Evolutionary conservation across 2,888 invertebrate genomes (phyloP).

Genomic region (Clunio marinus): DNA sequence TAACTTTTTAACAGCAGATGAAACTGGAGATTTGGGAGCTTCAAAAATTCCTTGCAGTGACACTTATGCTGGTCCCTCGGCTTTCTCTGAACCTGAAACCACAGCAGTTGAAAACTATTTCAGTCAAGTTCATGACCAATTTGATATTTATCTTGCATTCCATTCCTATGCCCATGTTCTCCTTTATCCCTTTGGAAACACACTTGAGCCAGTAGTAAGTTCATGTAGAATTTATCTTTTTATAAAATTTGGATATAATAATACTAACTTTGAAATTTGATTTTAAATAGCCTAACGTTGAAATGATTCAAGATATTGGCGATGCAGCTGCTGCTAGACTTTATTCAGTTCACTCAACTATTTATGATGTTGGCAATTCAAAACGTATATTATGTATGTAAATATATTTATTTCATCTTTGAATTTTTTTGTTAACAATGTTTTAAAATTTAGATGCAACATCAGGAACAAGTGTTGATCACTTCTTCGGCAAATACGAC

Average conservation of each 20-base stretch:
- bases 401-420: no score
- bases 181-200: constrained; percentile 54
- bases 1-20: constrained; percentile 44
- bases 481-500: constrained; percentile 53
- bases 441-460: constrained; percentile 52
- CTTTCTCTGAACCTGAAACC: constrained; percentile 58
- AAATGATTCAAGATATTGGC: constrained; percentile 51
- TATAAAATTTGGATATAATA: no score
- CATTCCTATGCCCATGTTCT: constrained; percentile 58
- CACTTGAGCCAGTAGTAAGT: constrained; percentile 40
- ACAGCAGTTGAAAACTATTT: constrained; percentile 51
- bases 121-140: constrained; percentile 42
- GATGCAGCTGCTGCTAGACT: constrained; percentile 48
- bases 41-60: constrained; percentile 44
- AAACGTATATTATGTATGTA: constrained; percentile 57
- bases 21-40: constrained; percentile 11
- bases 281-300: constrained; percentile 47
- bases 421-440: no score
- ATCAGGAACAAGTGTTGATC: constrained; percentile 54
- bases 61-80: constrained; percentile 53
- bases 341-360: constrained; percentile 53
- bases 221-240: no score
- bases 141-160: constrained; percentile 44
- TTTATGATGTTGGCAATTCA: constrained; percentile 60
- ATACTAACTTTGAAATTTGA: no score